Percentiles rank a stretch among this genome's conserved stretches.
phyloP scores from a whole-genome alignment of 2,888 invertebrate genomes.

The Drosophila koepferae region DNA sequence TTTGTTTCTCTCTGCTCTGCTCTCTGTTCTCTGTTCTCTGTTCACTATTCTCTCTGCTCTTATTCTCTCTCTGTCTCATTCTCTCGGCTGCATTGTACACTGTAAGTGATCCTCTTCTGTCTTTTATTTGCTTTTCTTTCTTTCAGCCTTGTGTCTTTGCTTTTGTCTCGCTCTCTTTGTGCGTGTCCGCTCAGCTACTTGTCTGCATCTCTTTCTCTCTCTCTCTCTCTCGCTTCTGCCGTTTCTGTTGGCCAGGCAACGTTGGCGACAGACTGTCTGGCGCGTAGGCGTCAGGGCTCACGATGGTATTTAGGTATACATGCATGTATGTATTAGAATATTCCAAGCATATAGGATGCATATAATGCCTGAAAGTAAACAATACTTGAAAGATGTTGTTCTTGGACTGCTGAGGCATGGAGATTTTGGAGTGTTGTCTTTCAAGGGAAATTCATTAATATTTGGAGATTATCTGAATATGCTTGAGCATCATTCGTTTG shows the following conservation, averaged over 20 bases:
- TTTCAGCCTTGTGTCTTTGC: conserved; percentile 40
- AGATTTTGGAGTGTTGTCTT: conserved; percentile 6
- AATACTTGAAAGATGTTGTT: conserved; percentile 31
- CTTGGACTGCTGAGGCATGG: conserved; percentile 17
- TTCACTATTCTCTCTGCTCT: background rate
- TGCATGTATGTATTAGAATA: background rate
- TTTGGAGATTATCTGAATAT: conserved; percentile 55
- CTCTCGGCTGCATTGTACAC: conserved; percentile 19
- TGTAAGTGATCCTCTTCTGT: conserved; percentile 53
- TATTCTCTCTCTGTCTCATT: background rate
- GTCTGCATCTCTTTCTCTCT: conserved; percentile 22
- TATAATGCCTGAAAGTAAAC: conserved; percentile 27
- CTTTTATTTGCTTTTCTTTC: conserved; percentile 55
- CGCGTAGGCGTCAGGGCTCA: conserved; percentile 58
- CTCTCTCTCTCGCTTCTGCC: conserved; percentile 1
- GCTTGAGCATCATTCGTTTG: conserved; percentile 17
- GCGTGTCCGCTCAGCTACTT: conserved; percentile 44
- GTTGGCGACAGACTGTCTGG: conserved; percentile 82
- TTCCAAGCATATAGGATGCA: conserved; percentile 20
- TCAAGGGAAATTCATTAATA: conserved; percentile 52
- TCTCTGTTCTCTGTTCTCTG: conserved; percentile 1
- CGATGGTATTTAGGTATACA: conserved; percentile 5
- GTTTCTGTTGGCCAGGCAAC: conserved; percentile 15
- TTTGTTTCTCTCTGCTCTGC: conserved; percentile 10
- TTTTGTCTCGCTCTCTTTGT: conserved; percentile 71